A percentile compares a stretch with the other conserved stretches of the same genome.
Conservation (phyloP, 1,140 invertebrate species). For the Pseudoatta argentina region DNA sequence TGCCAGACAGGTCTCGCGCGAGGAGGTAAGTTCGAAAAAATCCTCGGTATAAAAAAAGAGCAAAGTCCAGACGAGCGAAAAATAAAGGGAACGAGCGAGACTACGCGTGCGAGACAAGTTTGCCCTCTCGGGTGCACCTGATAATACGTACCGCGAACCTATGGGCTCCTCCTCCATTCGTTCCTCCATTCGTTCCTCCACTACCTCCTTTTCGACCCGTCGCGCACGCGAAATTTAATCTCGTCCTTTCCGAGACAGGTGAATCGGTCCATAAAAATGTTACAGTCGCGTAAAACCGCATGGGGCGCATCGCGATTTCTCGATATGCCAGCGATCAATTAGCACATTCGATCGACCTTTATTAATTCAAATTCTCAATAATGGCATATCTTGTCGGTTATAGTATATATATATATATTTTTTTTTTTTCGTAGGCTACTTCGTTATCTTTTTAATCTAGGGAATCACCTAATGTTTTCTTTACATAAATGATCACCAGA, state of each 20-base stretch:
- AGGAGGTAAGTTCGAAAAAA: conserved; percentile 25
- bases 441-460: not conserved
- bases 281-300: conserved; percentile 1
- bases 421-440: not conserved
- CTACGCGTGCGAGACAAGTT: conserved; percentile 20
- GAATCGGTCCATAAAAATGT: conserved; percentile 17
- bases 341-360: not conserved
- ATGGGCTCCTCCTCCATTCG: not conserved
- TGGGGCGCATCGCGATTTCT: not conserved
- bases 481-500: too few species aligned
- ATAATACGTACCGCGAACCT: not conserved
- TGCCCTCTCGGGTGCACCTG: conserved; percentile 12
- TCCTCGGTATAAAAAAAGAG: not conserved
- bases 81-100: not conserved
- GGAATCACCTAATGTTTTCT: too few species aligned
- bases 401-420: too few species aligned
- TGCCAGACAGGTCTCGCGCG: not conserved
- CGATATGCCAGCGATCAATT: not conserved
- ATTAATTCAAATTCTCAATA: not conserved
- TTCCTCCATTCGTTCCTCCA: not conserved
- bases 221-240: conserved; percentile 47
- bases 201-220: not conserved
- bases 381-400: not conserved
- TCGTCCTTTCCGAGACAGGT: conserved; percentile 2
- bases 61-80: not conserved